Evolutionary conservation across 2,888 invertebrate genomes (phyloP).

Genomic region (Acheta domesticus): DNA sequence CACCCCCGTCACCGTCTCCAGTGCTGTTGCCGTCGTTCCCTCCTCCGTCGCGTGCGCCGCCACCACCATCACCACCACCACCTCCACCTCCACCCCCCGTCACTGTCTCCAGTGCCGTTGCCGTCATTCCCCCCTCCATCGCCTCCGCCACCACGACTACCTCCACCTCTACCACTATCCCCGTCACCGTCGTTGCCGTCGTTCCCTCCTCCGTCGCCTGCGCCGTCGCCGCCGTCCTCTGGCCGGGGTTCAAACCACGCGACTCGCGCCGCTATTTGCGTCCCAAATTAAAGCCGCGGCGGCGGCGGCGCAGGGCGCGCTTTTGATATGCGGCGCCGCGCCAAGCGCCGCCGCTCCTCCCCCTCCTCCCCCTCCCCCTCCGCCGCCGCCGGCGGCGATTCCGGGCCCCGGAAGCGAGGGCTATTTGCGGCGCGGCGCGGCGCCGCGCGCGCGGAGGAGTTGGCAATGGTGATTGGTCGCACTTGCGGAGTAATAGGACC

Average conservation of each 20-base stretch:
- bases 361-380: background rate
- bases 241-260: background rate
- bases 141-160: background rate
- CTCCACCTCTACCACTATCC: background rate
- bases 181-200: background rate
- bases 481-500: no score
- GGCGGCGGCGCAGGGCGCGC: background rate
- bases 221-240: background rate
- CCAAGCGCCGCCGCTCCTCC: background rate
- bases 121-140: no score
- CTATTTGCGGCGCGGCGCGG: background rate
- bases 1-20: no score
- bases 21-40: no score
- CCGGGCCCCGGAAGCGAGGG: background rate
- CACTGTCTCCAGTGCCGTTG: no score
- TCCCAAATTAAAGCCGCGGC: conserved; percentile 5
- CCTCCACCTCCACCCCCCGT: no score
- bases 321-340: conserved; percentile 9
- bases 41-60: no score
- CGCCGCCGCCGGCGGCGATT: background rate
- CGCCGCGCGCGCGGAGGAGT: no score
- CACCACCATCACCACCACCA: no score
- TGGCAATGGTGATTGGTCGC: no score
- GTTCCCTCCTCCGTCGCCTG: no score
- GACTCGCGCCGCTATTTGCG: conserved; percentile 18